phyloP scores from a whole-genome alignment of 2,888 invertebrate species.

The Caradrina clavipalpis region DNA sequence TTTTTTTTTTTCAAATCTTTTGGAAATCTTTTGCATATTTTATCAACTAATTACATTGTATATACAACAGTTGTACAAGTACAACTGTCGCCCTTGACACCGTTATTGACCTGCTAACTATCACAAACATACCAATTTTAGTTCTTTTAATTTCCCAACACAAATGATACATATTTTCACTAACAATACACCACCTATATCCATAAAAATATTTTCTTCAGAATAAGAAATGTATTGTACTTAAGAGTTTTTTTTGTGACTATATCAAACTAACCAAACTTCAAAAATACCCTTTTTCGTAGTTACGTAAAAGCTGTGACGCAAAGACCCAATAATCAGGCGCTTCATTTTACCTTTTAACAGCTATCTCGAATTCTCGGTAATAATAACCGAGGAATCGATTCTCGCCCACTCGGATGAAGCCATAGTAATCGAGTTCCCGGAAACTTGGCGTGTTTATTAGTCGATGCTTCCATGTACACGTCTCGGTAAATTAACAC shows the following conservation, averaged over 20 bases:
- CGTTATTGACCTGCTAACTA: slow-evolving; percentile 7
- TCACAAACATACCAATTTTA: background rate
- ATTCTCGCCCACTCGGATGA: slow-evolving; percentile 26
- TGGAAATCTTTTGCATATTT: background rate
- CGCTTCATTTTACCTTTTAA: slow-evolving; percentile 1
- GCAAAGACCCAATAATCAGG: background rate
- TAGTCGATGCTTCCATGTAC: slow-evolving; percentile 27
- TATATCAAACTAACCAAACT: background rate
- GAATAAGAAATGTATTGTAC: no score
- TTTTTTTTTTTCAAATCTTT: no score
- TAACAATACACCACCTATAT: slow-evolving; percentile 24
- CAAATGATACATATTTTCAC: slow-evolving; percentile 17
- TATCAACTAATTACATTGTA: no score
- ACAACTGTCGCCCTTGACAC: background rate
- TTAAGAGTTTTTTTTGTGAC: slow-evolving; percentile 3
- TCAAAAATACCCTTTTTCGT: background rate
- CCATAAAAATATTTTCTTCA: slow-evolving; percentile 11
- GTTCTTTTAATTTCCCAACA: background rate
- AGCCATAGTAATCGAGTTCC: slow-evolving; percentile 28
- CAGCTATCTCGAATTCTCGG: background rate
- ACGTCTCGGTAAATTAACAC: slow-evolving; percentile 36
- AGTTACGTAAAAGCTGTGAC: background rate
- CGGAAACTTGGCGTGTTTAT: slow-evolving; percentile 18
- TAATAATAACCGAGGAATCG: slow-evolving; percentile 31
- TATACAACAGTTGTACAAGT: no score